A percentile compares a stretch with the other conserved stretches of the same genome.
Evolutionary conservation across 2,113 vertebrate genomes (phyloP).

Genomic region (Miniopterus natalensis): DNA sequence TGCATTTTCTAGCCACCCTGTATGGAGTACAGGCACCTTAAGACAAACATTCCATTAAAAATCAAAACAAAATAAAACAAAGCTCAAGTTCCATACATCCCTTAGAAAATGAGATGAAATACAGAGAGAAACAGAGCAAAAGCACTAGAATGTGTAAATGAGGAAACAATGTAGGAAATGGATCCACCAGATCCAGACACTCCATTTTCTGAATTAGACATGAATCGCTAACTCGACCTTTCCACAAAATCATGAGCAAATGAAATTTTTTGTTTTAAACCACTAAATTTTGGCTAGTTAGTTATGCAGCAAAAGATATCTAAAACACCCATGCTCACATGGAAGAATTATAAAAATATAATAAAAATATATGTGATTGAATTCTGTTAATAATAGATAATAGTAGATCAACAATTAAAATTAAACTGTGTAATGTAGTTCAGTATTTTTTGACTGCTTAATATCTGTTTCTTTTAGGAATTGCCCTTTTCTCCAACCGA

Average conservation of each 20-base stretch:
- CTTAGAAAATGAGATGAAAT: not conserved
- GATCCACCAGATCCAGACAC: not conserved
- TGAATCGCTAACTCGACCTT: accelerated
- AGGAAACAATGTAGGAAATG: not conserved
- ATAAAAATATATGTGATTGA: not conserved
- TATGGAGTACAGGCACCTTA: not conserved
- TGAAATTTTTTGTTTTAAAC: not conserved
- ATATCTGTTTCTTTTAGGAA: not conserved
- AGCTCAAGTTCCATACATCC: not conserved
- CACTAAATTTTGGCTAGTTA: not conserved
- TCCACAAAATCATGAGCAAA: not conserved
- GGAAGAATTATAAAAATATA: not conserved
- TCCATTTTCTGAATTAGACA: not conserved
- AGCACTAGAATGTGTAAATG: not conserved
- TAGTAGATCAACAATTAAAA: not conserved
- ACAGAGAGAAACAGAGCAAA: accelerated
- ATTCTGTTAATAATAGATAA: not conserved
- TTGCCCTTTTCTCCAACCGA: accelerated
- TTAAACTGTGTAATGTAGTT: not conserved
- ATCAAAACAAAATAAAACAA: not conserved
- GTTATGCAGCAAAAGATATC: not conserved
- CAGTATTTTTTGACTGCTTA: not conserved
- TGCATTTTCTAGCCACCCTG: not conserved
- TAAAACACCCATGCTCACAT: not conserved
- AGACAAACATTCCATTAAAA: not conserved